A percentile compares a stretch with the other conserved stretches of the same genome.
phyloP scores from a whole-genome alignment of 1,140 invertebrate genomes.

The Drosophila kohkoa region DNA sequence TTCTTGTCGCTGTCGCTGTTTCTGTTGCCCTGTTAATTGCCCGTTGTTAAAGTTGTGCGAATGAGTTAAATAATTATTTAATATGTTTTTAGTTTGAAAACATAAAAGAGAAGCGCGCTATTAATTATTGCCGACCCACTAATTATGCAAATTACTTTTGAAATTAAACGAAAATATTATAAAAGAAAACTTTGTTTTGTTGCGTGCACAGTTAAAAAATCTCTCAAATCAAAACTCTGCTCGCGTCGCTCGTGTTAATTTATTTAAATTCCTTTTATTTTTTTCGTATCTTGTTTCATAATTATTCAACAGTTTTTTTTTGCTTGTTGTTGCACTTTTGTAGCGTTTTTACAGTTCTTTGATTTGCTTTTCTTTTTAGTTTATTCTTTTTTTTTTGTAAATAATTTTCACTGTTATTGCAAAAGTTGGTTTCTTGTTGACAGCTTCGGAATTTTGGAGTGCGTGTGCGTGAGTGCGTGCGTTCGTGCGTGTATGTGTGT shows the following conservation, averaged over 20 bases:
- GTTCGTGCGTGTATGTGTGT: conserved; percentile 13
- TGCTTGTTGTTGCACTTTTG: conserved; percentile 24
- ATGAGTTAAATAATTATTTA: conserved; percentile 56
- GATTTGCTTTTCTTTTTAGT: not conserved
- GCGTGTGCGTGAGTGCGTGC: conserved; percentile 13
- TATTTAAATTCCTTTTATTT: not conserved
- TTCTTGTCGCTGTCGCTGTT: not conserved
- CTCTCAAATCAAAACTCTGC: not conserved
- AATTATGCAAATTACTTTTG: conserved; percentile 73
- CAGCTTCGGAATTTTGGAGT: conserved; percentile 17
- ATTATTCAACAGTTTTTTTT: conserved; percentile 17
- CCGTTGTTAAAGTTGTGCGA: conserved; percentile 63
- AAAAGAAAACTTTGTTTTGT: not conserved
- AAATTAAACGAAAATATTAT: conserved; percentile 5
- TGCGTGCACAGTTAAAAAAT: not conserved
- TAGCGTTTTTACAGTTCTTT: conserved; percentile 6
- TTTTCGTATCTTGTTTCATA: not conserved
- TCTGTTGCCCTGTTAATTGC: conserved; percentile 61
- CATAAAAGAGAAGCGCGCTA: conserved; percentile 22
- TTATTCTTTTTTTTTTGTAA: conserved; percentile 6
- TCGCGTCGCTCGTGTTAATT: not conserved
- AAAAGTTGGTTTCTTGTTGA: conserved; percentile 18
- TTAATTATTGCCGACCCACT: conserved; percentile 48
- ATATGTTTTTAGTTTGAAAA: conserved; percentile 18
- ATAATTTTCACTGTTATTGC: conserved; percentile 16